Evolutionary conservation across 2,113 vertebrate species (phyloP), one percentile per base, ranked within the genome.

Genomic region (Ifrita kowaldi): DNA sequence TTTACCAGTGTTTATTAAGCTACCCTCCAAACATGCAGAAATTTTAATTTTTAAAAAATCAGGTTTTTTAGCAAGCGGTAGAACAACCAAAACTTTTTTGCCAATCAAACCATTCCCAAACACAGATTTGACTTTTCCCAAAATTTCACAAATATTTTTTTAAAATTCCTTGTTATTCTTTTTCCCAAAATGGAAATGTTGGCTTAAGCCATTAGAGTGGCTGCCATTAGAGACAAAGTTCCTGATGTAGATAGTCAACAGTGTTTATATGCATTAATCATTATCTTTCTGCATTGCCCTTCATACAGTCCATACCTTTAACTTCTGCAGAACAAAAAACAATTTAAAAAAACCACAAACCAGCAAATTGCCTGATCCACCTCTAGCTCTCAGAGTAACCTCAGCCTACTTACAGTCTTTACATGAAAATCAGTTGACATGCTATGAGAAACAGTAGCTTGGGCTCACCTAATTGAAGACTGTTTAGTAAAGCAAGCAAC

Each of bases 111-210:
- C 4, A 9, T 82, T 89, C 44, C 44, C 33, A 91, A 86, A 84
- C 30, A 91, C 44, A 87, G 52, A 82, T 87, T 87, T 89, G 4
- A 56, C 39, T 88, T 84, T 87, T 68, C 47, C 70, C n/a, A 84
- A 87, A 95, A 89, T 89, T 92, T 83, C 79, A 60, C n/a, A 73
- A 64, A 47, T 96, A 41, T 78, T 79, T 94, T 94, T 82, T 68
- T 9, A 1, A 10, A 93, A 78, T 76, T 87, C 30, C 21, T 56
- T 32, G 15, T 28, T 11, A 32, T 75, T 64, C 21, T 53, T 60
- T 60, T 32, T 8, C 21, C 37, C 22, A 3, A 13, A 79, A 60
- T n/a, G 18, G 28, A 84, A 88, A 84, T 65, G 87, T 67, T 62
- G 20, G 16, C 41, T 65, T 47, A 80, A 88, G 42, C 20, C n/a